Evolutionary conservation across 2,113 vertebrate species (phyloP), one percentile per base, ranked within the genome.

Genomic region (Labrus mixtus): DNA sequence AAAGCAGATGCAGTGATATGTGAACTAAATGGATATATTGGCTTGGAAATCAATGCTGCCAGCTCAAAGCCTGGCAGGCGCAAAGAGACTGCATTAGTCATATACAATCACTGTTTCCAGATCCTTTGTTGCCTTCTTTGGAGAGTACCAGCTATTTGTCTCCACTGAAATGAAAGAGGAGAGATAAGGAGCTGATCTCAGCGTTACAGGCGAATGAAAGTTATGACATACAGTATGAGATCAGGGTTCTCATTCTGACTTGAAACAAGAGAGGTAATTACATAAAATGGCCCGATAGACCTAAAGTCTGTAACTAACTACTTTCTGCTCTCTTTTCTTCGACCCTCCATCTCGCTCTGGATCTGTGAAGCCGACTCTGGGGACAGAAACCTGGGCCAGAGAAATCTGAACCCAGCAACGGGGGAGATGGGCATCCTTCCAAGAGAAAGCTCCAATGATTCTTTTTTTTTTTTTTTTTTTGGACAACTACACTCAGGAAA

Each of bases 21-120:
- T 72, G 73, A 71, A 45, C 70, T 85, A 79, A 88, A 91, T 87
- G 80, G 78, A 86, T 85, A 29, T 68, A 65, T 75, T 86, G 84
- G 85, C 82, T 77, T 63, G 51, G 84, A 76, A 84, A 68, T 46
- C 69, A 68, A 60, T 22, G 46, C 78, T 83, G 60, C 69, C 68
- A 59, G 51, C 72, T 61, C 66, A 64, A 37, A 65, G 51, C 41
- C 79, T 85, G 86, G 74, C 83, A 85, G 58, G 68, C 65, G 39
- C 56, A 25, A 29, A 6, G 4, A 64, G 37, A 51, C 81, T 48
- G 83, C 79, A 82, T 87, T 74, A 87, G 56, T 88, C 78, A 76
- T 60, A 72, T 64, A 68, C 73, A 73, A 79, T 50, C 66, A 72
- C 48, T 17, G 60, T 53, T 79, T 84, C 79, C 37, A 79, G 76